A percentile compares a stretch with the other conserved stretches of the same genome.
Conservation (phyloP, 2,113 vertebrate genomes). For the Uria lomvia region DNA sequence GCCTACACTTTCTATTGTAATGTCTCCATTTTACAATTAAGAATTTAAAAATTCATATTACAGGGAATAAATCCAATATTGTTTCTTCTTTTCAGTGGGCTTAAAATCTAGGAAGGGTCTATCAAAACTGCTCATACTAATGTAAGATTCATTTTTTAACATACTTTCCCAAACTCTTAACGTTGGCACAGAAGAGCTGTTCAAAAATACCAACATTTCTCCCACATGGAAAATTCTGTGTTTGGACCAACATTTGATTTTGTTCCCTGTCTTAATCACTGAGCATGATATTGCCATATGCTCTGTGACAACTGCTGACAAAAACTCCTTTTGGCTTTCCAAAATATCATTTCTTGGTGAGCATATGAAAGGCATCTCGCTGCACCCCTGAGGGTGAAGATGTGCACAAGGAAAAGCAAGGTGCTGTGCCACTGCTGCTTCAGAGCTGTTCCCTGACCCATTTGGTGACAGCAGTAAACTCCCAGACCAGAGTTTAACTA, state of each 20-base stretch:
- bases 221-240: background rate
- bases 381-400: fast-evolving
- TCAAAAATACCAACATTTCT: background rate
- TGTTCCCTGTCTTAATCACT: background rate
- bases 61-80: background rate
- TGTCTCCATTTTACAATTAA: background rate
- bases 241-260: background rate
- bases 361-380: background rate
- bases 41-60: background rate
- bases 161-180: background rate
- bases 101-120: background rate
- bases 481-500: background rate
- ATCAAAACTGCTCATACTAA: background rate
- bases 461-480: background rate
- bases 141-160: background rate
- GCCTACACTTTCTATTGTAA: background rate
- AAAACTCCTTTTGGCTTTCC: background rate
- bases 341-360: background rate
- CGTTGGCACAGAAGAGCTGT: background rate
- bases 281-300: background rate
- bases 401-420: background rate
- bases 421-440: background rate
- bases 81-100: background rate
- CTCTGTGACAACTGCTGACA: background rate
- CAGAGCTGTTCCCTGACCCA: background rate